Evolutionary conservation across 2,888 invertebrate species (phyloP).

Genomic region (Lepas anatifera): DNA sequence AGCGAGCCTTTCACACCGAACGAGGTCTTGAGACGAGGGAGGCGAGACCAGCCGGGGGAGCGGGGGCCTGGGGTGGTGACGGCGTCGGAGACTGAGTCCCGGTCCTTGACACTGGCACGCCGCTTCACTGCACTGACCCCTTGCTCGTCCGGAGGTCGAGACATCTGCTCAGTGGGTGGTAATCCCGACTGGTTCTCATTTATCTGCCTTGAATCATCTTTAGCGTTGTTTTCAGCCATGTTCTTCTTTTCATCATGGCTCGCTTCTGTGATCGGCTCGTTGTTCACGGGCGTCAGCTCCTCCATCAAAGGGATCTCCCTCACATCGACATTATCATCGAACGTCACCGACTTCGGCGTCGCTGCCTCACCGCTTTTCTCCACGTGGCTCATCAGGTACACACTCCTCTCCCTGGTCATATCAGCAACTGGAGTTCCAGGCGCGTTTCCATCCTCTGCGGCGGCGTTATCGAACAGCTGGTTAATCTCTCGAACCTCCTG

Average conservation of each 20-base stretch:
- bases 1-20: not conserved
- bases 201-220: too few species aligned
- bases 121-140: too few species aligned
- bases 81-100: too few species aligned
- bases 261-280: too few species aligned
- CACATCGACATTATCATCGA: not conserved
- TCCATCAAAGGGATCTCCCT: not conserved
- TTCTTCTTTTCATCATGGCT: too few species aligned
- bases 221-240: too few species aligned
- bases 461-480: not conserved
- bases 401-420: not conserved
- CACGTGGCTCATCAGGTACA: not conserved
- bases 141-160: too few species aligned
- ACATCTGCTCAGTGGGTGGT: too few species aligned
- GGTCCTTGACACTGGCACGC: too few species aligned
- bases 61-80: not conserved
- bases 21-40: not conserved
- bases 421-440: too few species aligned
- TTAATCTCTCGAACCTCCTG: not conserved
- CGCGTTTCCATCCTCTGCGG: not conserved
- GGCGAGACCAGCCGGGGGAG: not conserved
- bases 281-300: too few species aligned
- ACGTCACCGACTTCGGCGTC: not conserved
- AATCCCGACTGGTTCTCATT: too few species aligned
- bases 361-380: not conserved